phyloP scores from a whole-genome alignment of 2,888 invertebrate species.

The Polyommatus icarus region DNA sequence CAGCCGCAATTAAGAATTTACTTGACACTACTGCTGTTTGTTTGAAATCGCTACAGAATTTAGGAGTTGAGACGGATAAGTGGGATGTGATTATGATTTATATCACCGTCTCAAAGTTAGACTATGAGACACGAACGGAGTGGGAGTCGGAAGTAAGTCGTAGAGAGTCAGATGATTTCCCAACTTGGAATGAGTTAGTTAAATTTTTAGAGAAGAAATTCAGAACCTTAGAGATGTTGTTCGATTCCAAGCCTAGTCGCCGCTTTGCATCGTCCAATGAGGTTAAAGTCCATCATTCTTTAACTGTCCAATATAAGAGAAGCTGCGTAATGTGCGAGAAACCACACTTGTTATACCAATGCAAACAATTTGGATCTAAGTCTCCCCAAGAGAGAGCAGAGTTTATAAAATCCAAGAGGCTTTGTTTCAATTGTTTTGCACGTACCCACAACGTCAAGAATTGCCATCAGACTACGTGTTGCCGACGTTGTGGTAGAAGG shows the following conservation, averaged over 20 bases:
- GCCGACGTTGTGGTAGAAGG: background rate
- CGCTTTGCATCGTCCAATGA: background rate
- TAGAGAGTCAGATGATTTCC: background rate
- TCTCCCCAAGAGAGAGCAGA: background rate
- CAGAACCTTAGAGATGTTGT: background rate
- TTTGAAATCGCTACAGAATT: too few relatives aligned
- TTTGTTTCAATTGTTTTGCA: slow-evolving; percentile 20
- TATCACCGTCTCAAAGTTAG: background rate
- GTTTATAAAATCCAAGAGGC: background rate
- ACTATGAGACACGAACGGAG: background rate
- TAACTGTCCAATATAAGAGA: too few relatives aligned
- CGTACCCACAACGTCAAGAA: background rate
- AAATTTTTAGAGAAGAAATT: background rate
- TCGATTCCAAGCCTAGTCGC: background rate
- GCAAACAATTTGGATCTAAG: too few relatives aligned
- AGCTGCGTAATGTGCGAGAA: too few relatives aligned
- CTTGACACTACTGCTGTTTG: too few relatives aligned
- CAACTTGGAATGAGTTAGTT: background rate
- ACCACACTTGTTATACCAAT: too few relatives aligned
- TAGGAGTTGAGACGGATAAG: too few relatives aligned
- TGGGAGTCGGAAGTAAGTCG: background rate
- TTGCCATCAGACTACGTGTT: background rate
- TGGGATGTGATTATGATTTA: background rate
- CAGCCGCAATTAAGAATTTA: too few relatives aligned
- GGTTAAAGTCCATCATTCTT: background rate